Evolutionary conservation across 1,140 invertebrate genomes (phyloP).

Genomic region (Metaphire vulgaris): DNA sequence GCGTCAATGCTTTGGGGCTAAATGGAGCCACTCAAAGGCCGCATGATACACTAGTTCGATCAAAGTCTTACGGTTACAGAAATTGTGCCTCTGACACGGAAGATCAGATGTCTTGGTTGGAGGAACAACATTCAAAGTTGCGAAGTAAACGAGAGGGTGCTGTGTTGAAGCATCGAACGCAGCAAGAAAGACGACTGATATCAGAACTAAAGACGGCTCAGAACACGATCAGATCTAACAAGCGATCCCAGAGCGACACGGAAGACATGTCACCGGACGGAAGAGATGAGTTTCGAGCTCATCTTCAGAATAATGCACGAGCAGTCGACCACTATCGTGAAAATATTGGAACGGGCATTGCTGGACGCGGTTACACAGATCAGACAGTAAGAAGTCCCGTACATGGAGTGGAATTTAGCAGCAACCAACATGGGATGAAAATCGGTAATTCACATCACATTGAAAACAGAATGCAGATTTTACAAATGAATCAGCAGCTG

Average conservation of each 20-base stretch:
- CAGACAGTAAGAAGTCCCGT: too few relatives aligned
- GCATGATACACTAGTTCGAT: not conserved
- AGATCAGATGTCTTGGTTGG: not conserved
- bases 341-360: too few relatives aligned
- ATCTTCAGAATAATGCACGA: not conserved
- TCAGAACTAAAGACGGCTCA: not conserved
- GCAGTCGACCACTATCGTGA: not conserved
- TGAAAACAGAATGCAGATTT: too few relatives aligned
- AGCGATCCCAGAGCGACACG: not conserved
- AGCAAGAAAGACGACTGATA: not conserved
- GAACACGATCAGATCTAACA: not conserved
- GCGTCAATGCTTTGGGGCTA: not conserved
- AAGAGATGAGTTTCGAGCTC: not conserved
- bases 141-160: not conserved
- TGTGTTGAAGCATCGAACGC: not conserved
- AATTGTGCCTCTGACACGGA: not conserved
- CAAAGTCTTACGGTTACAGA: not conserved
- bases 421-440: too few relatives aligned
- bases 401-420: too few relatives aligned
- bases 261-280: not conserved
- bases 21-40: not conserved
- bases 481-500: too few relatives aligned
- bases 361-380: too few relatives aligned
- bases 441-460: too few relatives aligned
- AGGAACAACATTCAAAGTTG: not conserved